Conservation (phyloP, 2,797 vertebrate genomes). For the Amphiprion clarkii region DNA sequence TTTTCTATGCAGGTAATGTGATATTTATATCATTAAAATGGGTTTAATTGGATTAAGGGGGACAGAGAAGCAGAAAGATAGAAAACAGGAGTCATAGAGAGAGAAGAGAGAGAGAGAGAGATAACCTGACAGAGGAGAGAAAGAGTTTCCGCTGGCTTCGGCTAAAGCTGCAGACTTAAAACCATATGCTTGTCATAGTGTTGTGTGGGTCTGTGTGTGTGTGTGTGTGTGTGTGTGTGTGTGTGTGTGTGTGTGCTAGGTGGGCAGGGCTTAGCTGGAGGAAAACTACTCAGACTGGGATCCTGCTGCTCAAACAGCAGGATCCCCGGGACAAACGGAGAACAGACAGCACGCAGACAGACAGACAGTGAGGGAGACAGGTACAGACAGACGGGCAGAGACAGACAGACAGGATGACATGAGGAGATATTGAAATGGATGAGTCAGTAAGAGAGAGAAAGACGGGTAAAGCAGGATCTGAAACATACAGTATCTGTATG, state of each 20-base stretch:
- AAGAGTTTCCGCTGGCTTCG: constrained; percentile 75
- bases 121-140: constrained; percentile 48
- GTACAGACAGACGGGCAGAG: constrained; percentile 4
- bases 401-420: constrained; percentile 2
- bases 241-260: constrained; percentile 69
- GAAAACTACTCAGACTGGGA: constrained; percentile 71
- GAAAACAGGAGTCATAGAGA: constrained; percentile 10
- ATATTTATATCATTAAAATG: constrained; percentile 36
- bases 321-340: constrained; percentile 81
- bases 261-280: constrained; percentile 83
- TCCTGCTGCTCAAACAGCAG: constrained; percentile 74
- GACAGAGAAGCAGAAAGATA: constrained; percentile 35
- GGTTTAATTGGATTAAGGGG: constrained; percentile 62
- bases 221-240: constrained; percentile 59
- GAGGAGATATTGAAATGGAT: constrained; percentile 26
- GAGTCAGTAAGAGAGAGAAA: constrained; percentile 14
- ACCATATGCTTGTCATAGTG: constrained; percentile 78
- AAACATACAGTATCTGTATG: background rate
- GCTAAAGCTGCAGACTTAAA: constrained; percentile 73
- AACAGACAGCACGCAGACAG: constrained; percentile 32
- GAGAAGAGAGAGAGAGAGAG: constrained; percentile 27
- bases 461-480: background rate
- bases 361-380: constrained; percentile 24
- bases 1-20: constrained; percentile 42
- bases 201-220: constrained; percentile 63